Evolutionary conservation across 2,888 invertebrate genomes (phyloP), one percentile per base, ranked within the genome.

Genomic region (Acanthoscelides obtectus): DNA sequence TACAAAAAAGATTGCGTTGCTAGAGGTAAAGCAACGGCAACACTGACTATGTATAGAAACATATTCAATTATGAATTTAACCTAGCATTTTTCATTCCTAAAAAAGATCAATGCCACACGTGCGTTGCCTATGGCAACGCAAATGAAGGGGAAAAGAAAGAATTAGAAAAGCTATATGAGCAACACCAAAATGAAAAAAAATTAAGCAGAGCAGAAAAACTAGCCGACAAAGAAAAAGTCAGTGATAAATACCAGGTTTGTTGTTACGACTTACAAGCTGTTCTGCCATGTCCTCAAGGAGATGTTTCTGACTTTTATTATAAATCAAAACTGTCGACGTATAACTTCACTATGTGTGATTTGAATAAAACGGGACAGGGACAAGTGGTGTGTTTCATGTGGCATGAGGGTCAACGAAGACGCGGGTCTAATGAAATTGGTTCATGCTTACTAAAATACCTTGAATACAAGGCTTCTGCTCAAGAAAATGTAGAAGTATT

Each of bases 351-450:
- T 19, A 71, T 79, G 22, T 74, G 65, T 69, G 72, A 78, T 64
- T 66, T 77, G 22, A 66, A 67, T 21, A 19, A 63, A 22, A 74
- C 75, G 45, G 25, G 65, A 68, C 68, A 68, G 25, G 68, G 68
- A 21, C 21, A 22, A 19, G 77, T 75, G 21, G 77, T 80, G 64
- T 73, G 80, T 74, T 82, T 78, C 75, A 76, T 84, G 63, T 83
- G 83, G 82, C 79, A 83, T 71, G 81, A 84, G 72, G 76, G 79
- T 4, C 72, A 80, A 22, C 81, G 79, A 0, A 75, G 80, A 68
- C 76, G 82, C 75, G 83, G 82, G 73, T 79, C 78, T 12, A 80
- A 80, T 69, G 82, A 82, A 74, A 79, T 83, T 69, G 83, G 76
- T 17, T 79, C 80, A n/a, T 83, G 81, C 72, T 77, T 83, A 67